Base-by-base conservation (phyloP, 2,797 vertebrate species). In the Trachops cirrhosus region DNA sequence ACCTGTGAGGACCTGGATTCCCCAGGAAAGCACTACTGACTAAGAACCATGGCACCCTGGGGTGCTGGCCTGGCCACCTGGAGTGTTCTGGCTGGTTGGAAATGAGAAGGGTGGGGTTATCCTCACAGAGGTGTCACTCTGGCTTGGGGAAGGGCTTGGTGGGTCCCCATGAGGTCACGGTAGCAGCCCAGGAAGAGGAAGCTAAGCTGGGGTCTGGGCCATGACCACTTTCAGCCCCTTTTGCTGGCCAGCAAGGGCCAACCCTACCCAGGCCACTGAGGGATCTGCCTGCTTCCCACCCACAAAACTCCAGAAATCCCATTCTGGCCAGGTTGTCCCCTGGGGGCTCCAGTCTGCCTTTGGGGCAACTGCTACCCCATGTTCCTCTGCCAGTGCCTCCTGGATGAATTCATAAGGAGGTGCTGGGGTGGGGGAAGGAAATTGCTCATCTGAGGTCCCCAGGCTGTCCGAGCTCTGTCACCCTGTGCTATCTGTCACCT, bases 281-380 rank as follows among this genome's bases (percentile, higher is more conserved):
- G 32, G 6, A 18, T 67, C 18, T 24, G 29, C 7, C 44, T 2
- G 2, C 46, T 24, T 74, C 34, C 64, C 19, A 1, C 32, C 9
- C 32, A 22, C 4, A 21, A 21, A 9, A 44, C 11, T 9, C 54
- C 21, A 22, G n/a, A 71, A 34, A 26, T 15, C 12, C 52, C 9
- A 1, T 62, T 29, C 67, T 22, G 37, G 71, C 48, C 22, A 59
- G 77, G 37, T 19, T 52, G 9, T 21, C 37, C 46, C 46, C 32
- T 11, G 3, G 24, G 32, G 11, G 16, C 24, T 21, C 24, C 0
- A 29, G 39, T 48, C 34, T 26, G 18, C 21, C 62, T 16, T 24
- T 6, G 18, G 50, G 9, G 48, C 0, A 7, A 3, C 22, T 4
- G 34, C 6, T 18, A 32, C 29, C 9, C 9, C 15, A 0, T 2